phyloP scores from a whole-genome alignment of 2,888 invertebrate genomes.

The Pristionchus arcanus region DNA sequence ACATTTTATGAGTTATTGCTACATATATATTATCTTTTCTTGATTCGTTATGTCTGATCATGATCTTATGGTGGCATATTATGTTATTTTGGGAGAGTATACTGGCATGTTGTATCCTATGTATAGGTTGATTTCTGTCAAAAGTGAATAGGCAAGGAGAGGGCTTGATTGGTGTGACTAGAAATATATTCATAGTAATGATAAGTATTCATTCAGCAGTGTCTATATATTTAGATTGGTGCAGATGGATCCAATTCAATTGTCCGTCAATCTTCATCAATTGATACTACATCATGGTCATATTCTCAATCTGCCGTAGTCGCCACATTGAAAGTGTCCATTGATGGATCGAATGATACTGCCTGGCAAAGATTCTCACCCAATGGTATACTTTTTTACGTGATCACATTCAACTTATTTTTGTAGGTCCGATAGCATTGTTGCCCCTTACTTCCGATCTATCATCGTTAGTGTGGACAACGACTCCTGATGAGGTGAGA shows the following conservation, averaged over 20 bases:
- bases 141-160: no score
- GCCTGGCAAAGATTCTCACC: conserved; percentile 94
- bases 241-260: conserved; percentile 95
- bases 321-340: conserved; percentile 88
- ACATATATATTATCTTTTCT: neutral
- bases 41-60: no score
- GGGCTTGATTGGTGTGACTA: no score
- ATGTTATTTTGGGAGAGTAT: no score
- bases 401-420: neutral
- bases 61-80: no score
- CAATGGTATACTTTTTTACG: neutral
- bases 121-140: no score
- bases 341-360: conserved; percentile 88
- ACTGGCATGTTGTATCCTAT: no score
- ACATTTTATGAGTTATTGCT: neutral
- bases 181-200: no score
- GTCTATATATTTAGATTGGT: conserved; percentile 86
- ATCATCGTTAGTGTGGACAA: conserved; percentile 96
- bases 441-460: conserved; percentile 88
- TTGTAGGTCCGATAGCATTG: conserved; percentile 91
- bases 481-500: conserved; percentile 84
- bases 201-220: no score
- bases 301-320: conserved; percentile 95
- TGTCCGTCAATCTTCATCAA: conserved; percentile 89
- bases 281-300: conserved; percentile 88